Base-by-base conservation (phyloP, 1,140 invertebrate genomes). In the Planococcus citri region DNA sequence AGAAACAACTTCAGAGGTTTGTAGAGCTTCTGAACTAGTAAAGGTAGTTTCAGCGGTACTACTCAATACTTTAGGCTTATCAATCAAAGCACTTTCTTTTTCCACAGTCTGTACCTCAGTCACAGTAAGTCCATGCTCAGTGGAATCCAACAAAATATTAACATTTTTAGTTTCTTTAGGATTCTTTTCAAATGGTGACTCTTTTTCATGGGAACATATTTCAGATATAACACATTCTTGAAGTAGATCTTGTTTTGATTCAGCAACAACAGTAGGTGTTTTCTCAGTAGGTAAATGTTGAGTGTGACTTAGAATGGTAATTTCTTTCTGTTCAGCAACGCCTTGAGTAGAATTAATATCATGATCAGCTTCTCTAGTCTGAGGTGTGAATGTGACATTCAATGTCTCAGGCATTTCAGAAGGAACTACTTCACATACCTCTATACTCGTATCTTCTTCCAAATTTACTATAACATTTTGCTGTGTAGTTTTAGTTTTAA, bases 1-100 rank as follows among this genome's bases (percentile, higher is more conserved):
- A 10, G 60, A 17, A 2, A 76, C 69, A 21, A 76, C 67, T 70
- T 76, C 73, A 38, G 70, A 72, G 68, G 74, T 70, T 70, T 75
- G 57, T 9, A 73, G 69, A 67, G 72, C 74, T 69, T 76, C 73
- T 61, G 73, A 71, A 27, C 70, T 69, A n/a, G 69, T 38, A 21
- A 75, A 17, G 37, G 72, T 71, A 22, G 72, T 64, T 22, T 70
- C 33, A 70, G 75, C 75, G 33, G 27, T 73, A 37, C 27, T 69
- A 21, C 27, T 68, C 33, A 33, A 69, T 41, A 64, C 29, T n/a
- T 72, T 68, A 17, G 25, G 25, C 24, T 64, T 64, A 25, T 64
- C 60, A 24, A 4, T 24, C 20, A 64, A 64, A 25, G 24, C 1
- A 14, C 60, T 64, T 64, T 64, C 60, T 64, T 24, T 64, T 25